These are phyloP conservation scores for Flabesymbios commensalis DNA, from an alignment of 2,888 invertebrate genomes.

Conservation along the genomic window DNA sequence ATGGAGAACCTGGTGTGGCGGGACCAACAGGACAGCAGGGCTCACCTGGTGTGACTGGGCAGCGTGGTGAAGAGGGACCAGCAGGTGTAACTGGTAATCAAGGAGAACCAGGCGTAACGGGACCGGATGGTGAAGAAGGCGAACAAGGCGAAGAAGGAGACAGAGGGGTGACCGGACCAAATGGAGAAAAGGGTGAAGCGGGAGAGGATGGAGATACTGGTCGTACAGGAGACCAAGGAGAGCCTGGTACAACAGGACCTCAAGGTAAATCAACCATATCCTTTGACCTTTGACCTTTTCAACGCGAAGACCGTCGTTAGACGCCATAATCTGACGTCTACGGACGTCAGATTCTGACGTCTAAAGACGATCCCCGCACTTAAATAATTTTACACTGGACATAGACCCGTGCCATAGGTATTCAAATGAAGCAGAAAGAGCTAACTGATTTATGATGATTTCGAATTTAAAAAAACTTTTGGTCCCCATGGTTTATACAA, in stretches of 20 bases:
- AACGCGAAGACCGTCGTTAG: too few species aligned
- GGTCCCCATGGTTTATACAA: too few species aligned
- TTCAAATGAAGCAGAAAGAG: too few species aligned
- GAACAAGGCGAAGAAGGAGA: constrained; percentile 6
- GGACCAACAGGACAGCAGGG: constrained; percentile 27
- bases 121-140: constrained; percentile 10
- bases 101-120: constrained; percentile 14
- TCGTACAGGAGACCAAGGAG: background rate
- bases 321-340: too few species aligned
- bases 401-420: too few species aligned
- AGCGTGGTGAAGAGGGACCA: constrained; percentile 12
- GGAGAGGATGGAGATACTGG: constrained; percentile 7
- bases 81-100: constrained; percentile 23
- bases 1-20: constrained; percentile 7
- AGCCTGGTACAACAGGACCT: background rate
- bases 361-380: too few species aligned
- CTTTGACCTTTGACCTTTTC: too few species aligned
- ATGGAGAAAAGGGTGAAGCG: constrained; percentile 9
- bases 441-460: too few species aligned
- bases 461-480: too few species aligned
- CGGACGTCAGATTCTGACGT: too few species aligned
- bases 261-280: too few species aligned
- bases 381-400: too few species aligned
- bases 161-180: constrained; percentile 2
- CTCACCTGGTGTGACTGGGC: constrained; percentile 22